Conservation (phyloP, 2,113 vertebrate genomes). For the Thalassoma bifasciatum region DNA sequence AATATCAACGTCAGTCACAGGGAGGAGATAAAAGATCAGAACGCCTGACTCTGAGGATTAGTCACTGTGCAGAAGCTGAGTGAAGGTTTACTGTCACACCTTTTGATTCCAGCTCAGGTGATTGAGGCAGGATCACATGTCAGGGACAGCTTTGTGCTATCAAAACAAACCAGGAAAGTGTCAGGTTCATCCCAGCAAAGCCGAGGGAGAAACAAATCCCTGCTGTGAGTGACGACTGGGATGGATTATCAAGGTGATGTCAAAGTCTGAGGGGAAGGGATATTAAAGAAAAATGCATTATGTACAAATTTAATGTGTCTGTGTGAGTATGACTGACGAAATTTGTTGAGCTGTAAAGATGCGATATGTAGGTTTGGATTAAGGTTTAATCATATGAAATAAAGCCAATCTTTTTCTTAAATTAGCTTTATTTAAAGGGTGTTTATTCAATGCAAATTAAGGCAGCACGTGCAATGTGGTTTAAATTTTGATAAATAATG, state of each 20-base stretch:
- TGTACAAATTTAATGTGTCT: too few species aligned
- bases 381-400: too few species aligned
- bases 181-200: constrained; percentile 44
- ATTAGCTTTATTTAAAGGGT: too few species aligned
- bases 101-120: constrained; percentile 54
- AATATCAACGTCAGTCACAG: constrained; percentile 60
- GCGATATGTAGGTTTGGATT: too few species aligned
- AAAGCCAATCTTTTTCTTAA: too few species aligned
- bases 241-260: constrained; percentile 25
- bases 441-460: too few species aligned
- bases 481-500: too few species aligned
- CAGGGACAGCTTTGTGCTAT: constrained; percentile 54
- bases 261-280: constrained; percentile 8
- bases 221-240: constrained; percentile 27
- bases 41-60: constrained; percentile 51
- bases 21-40: constrained; percentile 27
- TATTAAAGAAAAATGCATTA: constrained; percentile 6
- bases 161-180: constrained; percentile 59
- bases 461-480: too few species aligned
- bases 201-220: constrained; percentile 43
- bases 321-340: background rate
- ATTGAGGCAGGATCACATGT: constrained; percentile 46
- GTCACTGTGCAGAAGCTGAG: constrained; percentile 42
- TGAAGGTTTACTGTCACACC: constrained; percentile 53
- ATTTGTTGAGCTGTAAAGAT: background rate